Conservation (phyloP, 2,888 invertebrate species). For the Rhingia rostrata region DNA sequence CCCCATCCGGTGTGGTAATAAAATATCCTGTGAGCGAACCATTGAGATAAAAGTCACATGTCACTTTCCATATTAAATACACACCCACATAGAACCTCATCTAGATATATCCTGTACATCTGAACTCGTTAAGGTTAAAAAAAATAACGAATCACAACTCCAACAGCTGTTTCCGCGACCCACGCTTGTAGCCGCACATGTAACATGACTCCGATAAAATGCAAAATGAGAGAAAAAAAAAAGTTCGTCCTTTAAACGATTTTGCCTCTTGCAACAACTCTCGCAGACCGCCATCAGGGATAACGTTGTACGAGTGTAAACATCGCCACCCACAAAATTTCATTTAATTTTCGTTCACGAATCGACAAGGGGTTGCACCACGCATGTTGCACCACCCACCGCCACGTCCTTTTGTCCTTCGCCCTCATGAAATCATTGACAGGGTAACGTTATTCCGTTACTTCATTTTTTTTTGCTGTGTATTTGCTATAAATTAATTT, state of each 20-base stretch:
- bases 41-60: slow-evolving; percentile 65
- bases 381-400: slow-evolving; percentile 15
- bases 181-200: slow-evolving; percentile 8
- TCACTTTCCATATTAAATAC: slow-evolving; percentile 52
- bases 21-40: not conserved
- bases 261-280: not conserved
- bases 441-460: not conserved
- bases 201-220: slow-evolving; percentile 44
- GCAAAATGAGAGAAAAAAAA: not conserved
- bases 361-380: slow-evolving; percentile 36
- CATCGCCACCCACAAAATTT: slow-evolving; percentile 63
- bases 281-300: slow-evolving; percentile 25
- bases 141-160: slow-evolving; percentile 11
- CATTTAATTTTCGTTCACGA: slow-evolving; percentile 51
- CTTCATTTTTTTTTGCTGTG: slow-evolving; percentile 19
- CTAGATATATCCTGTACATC: not conserved
- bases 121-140: slow-evolving; percentile 14
- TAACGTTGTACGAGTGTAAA: slow-evolving; percentile 49
- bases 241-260: slow-evolving; percentile 7
- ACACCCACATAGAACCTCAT: not conserved
- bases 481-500: slow-evolving; percentile 58
- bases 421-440: not conserved
- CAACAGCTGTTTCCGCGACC: slow-evolving; percentile 55
- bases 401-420: slow-evolving; percentile 4
- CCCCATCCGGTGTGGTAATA: no score